Evolutionary conservation across 2,113 vertebrate genomes (phyloP).

Genomic region (Elaphurus davidianus): DNA sequence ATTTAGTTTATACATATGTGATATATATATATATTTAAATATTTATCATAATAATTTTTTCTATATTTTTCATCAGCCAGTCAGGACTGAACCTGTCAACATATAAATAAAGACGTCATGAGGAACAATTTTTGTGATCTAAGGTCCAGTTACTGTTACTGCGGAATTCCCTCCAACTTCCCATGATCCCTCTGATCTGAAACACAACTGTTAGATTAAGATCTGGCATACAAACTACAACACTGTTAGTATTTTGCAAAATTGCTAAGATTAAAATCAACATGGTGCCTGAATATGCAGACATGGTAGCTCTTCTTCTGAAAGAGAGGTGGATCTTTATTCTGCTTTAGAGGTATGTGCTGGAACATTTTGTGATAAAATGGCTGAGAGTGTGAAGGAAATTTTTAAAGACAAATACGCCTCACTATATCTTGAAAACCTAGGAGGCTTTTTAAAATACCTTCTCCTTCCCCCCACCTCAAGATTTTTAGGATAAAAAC

Average conservation of each 20-base stretch:
- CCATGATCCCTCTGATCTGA: not conserved
- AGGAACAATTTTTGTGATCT: not conserved
- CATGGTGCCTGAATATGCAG: not conserved
- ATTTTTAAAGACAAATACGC: not conserved
- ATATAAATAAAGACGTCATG: not conserved
- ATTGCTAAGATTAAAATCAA: not conserved
- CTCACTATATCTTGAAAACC: not conserved
- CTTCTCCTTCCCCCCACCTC: not conserved
- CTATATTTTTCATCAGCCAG: not conserved
- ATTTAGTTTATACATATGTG: not conserved
- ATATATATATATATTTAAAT: not conserved
- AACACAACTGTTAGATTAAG: not conserved
- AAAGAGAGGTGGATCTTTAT: not conserved
- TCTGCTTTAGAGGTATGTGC: not conserved
- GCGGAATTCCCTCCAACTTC: not conserved
- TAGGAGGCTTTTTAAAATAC: not conserved
- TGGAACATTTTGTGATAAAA: not conserved
- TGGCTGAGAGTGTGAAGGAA: not conserved
- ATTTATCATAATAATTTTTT: not conserved
- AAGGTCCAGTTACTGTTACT: not conserved
- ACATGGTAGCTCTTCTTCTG: not conserved
- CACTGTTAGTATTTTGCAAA: not conserved
- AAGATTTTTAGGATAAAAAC: not conserved
- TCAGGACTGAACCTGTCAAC: not conserved
- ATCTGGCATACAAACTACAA: not conserved